Conservation (phyloP, 2,113 vertebrate genomes). For the Nycticebus coucang region DNA sequence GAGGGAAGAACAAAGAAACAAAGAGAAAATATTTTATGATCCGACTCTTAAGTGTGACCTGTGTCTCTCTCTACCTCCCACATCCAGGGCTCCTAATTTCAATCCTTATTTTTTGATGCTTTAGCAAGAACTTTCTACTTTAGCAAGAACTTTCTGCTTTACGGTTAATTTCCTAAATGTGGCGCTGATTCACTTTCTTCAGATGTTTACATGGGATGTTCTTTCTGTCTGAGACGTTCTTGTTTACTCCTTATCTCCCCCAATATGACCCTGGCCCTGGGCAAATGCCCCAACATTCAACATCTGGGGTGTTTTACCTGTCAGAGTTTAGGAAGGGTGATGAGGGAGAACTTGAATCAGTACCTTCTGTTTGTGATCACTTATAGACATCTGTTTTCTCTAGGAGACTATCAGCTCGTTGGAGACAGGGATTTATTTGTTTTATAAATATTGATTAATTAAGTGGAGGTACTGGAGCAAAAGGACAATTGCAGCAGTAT, state of each 20-base stretch:
- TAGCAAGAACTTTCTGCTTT: not conserved
- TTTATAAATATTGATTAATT: conserved; percentile 28
- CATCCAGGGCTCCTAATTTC: not conserved
- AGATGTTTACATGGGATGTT: not conserved
- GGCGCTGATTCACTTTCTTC: not conserved
- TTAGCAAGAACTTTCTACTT: not conserved
- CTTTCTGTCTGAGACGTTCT: not conserved
- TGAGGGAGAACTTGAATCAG: not conserved
- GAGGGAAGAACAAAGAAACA: not conserved
- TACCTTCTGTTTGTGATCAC: not conserved
- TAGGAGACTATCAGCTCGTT: not conserved
- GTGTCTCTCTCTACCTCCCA: not conserved
- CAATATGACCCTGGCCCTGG: not conserved
- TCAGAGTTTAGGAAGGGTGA: not conserved
- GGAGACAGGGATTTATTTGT: not conserved
- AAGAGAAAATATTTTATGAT: not conserved
- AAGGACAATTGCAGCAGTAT: not conserved
- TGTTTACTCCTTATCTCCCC: not conserved
- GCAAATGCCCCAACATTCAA: not conserved
- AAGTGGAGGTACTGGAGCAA: not conserved
- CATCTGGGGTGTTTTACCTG: not conserved
- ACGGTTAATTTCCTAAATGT: not conserved
- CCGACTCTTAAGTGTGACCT: not conserved
- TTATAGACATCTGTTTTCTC: not conserved
- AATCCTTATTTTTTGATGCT: conserved; percentile 26